These are phyloP conservation scores for Pseudomyrmex dendroicus DNA, from an alignment of 1,140 invertebrate genomes.

Conservation along the genomic window DNA sequence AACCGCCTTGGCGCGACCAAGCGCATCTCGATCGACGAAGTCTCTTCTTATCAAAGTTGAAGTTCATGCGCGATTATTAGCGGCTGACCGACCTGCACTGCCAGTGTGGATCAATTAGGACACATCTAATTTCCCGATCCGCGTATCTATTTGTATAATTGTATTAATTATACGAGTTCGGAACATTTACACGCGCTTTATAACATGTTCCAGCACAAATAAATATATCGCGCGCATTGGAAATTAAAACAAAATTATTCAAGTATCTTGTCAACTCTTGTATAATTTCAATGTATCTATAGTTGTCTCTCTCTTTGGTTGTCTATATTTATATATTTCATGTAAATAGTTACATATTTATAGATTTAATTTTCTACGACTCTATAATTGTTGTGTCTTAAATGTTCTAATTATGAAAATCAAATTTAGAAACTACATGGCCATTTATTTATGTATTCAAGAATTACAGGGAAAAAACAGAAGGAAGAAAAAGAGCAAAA, in stretches of 20 bases:
- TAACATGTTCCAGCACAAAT: neutral
- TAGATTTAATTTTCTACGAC: neutral
- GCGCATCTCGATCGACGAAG: slow-evolving; percentile 55
- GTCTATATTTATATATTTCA: too few relatives aligned
- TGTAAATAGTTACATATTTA: neutral
- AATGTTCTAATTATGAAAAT: slow-evolving; percentile 16
- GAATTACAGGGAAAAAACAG: neutral
- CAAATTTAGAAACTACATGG: neutral
- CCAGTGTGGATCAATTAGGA: slow-evolving; percentile 37
- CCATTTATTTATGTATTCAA: neutral
- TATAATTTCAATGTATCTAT: neutral
- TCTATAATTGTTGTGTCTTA: neutral
- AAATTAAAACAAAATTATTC: neutral
- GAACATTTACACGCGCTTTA: neutral
- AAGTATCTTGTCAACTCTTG: neutral
- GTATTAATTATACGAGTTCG: neutral
- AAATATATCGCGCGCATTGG: too few relatives aligned
- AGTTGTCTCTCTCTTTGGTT: neutral
- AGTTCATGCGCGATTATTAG: slow-evolving; percentile 58
- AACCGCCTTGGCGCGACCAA: slow-evolving; percentile 35
- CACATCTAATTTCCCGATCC: slow-evolving; percentile 29
- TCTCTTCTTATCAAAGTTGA: slow-evolving; percentile 57
- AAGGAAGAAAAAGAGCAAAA: slow-evolving; percentile 4
- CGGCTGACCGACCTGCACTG: slow-evolving; percentile 39
- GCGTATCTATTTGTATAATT: slow-evolving; percentile 9